These are phyloP conservation scores for Coelopa pilipes DNA, from an alignment of 2,888 invertebrate genomes.

Conservation along the genomic window DNA sequence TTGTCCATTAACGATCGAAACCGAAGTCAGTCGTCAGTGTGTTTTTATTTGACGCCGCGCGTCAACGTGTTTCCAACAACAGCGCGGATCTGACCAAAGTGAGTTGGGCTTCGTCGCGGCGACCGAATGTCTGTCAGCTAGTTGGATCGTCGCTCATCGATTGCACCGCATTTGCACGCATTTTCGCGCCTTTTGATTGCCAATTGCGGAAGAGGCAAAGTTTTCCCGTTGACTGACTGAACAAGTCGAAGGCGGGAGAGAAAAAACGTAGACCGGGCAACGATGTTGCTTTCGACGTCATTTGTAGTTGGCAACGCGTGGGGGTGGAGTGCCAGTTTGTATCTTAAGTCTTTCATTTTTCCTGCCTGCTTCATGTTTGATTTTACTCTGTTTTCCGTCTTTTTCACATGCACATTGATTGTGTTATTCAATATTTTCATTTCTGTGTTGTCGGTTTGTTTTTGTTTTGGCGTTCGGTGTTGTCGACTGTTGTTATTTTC, in stretches of 20 bases:
- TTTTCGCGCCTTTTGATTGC: neutral
- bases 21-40: conserved; percentile 6
- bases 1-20: conserved; percentile 19
- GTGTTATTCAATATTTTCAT: conserved; percentile 28
- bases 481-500: conserved; percentile 20
- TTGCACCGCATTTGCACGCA: neutral
- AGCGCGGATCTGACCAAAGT: neutral
- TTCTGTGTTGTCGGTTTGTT: neutral
- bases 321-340: conserved; percentile 18
- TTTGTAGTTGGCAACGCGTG: conserved; percentile 21
- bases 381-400: neutral
- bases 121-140: neutral
- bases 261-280: neutral
- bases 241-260: no score
- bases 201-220: no score
- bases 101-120: conserved; percentile 3
- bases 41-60: conserved; percentile 14
- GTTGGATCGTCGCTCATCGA: neutral
- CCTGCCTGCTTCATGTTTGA: neutral
- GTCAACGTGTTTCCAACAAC: conserved; percentile 4
- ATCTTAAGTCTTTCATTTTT: conserved; percentile 38
- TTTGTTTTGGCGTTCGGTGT: conserved; percentile 35
- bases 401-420: neutral
- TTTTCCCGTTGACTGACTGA: no score
- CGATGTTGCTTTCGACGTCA: neutral